These are phyloP conservation scores for Hylia prasina DNA, from an alignment of 2,113 vertebrate species.

Conservation along the genomic window DNA sequence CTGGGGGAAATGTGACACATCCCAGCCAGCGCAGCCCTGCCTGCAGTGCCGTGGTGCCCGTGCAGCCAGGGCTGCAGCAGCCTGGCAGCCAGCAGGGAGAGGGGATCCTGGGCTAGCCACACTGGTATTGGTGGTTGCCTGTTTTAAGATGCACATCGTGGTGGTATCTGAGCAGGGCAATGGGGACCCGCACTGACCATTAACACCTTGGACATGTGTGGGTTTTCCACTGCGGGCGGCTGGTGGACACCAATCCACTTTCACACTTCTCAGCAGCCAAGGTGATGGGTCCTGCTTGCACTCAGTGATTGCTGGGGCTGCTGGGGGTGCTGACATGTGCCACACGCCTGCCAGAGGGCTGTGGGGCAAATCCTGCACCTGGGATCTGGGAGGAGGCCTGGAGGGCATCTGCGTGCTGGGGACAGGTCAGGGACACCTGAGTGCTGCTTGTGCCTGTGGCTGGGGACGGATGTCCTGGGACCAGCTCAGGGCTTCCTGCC, in stretches of 20 bases:
- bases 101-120: background rate
- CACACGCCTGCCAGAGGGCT: background rate
- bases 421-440: fast-evolving
- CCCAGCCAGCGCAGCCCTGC: background rate
- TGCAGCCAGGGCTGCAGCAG: background rate
- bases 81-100: background rate
- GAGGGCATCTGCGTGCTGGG: background rate
- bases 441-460: fast-evolving
- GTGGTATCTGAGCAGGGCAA: background rate
- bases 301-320: background rate
- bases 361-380: background rate
- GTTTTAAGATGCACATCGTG: fast-evolving
- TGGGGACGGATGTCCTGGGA: background rate
- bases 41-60: background rate
- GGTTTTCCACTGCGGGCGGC: background rate
- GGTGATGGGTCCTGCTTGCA: background rate
- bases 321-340: fast-evolving
- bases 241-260: background rate
- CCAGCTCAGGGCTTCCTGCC: background rate
- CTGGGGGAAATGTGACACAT: constrained; percentile 19
- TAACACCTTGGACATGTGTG: background rate
- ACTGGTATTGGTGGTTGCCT: fast-evolving
- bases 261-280: background rate
- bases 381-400: fast-evolving
- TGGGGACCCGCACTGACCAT: background rate